phyloP scores from a whole-genome alignment of 2,113 vertebrate genomes.

The Alethe castanea region DNA sequence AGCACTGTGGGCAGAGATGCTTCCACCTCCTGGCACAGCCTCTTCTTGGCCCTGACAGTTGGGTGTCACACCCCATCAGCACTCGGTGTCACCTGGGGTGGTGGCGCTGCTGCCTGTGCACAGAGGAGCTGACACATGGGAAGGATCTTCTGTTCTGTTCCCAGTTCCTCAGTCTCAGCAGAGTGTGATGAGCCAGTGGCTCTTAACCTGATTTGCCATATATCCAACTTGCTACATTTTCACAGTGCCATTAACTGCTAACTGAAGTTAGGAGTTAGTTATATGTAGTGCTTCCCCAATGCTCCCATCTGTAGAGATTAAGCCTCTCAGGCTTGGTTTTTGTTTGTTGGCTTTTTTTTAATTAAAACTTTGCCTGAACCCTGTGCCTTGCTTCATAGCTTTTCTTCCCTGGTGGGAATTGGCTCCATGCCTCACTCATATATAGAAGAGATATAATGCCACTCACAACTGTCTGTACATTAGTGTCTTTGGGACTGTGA shows the following conservation, averaged over 20 bases:
- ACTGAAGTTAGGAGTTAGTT: neutral
- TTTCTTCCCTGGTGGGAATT: neutral
- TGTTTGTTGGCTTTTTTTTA: neutral
- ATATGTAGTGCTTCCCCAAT: fast-evolving
- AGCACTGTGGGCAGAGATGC: neutral
- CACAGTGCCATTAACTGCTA: neutral
- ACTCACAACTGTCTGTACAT: neutral
- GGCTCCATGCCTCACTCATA: neutral
- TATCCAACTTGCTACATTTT: neutral
- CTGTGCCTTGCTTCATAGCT: neutral
- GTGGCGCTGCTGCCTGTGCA: neutral
- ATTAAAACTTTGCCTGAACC: neutral
- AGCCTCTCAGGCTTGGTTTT: neutral
- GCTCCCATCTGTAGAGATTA: neutral
- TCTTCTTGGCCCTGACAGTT: neutral
- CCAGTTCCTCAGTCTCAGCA: neutral
- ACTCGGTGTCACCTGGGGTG: neutral
- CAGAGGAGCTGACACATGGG: fast-evolving
- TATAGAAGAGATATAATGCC: neutral
- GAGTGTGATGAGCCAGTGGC: neutral
- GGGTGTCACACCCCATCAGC: neutral
- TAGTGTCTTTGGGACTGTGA: neutral
- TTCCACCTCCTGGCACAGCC: neutral
- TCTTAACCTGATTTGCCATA: neutral
- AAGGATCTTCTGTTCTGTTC: neutral